Percentiles rank a stretch among this genome's conserved stretches.
These are phyloP conservation scores for Carabus problematicus DNA, from an alignment of 2,888 invertebrate species.

Conservation along the genomic window DNA sequence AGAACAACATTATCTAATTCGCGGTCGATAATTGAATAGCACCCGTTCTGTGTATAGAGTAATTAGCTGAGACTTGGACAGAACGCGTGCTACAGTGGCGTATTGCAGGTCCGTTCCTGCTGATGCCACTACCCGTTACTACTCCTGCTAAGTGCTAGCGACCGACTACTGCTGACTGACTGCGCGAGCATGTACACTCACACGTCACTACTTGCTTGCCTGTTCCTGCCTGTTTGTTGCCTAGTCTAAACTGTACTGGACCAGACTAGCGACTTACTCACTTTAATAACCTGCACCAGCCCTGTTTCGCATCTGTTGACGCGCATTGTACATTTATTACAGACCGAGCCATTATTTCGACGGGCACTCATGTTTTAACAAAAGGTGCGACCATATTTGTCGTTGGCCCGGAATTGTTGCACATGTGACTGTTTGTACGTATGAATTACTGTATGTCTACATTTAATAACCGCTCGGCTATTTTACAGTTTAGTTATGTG, in stretches of 20 bases:
- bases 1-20: conserved; percentile 41
- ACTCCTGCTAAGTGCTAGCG: background rate
- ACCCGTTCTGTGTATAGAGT: conserved; percentile 25
- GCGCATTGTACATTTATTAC: conserved; percentile 10
- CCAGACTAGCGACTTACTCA: background rate
- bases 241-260: background rate
- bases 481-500: too few species aligned
- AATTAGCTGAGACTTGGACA: conserved; percentile 23
- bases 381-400: background rate
- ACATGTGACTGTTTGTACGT: too few species aligned
- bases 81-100: background rate
- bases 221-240: conserved; percentile 1
- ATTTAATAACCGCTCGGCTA: too few species aligned
- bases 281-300: conserved; percentile 4
- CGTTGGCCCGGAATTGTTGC: background rate
- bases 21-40: conserved; percentile 41
- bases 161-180: conserved; percentile 3
- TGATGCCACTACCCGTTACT: too few species aligned
- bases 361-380: conserved; percentile 8
- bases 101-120: too few species aligned
- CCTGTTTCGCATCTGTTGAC: conserved; percentile 8
- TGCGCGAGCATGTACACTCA: background rate
- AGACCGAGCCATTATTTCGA: background rate
- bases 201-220: background rate
- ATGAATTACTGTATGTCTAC: too few species aligned